Base-by-base conservation (phyloP, 2,888 invertebrate genomes). In the Agriopis leucophaearia region DNA sequence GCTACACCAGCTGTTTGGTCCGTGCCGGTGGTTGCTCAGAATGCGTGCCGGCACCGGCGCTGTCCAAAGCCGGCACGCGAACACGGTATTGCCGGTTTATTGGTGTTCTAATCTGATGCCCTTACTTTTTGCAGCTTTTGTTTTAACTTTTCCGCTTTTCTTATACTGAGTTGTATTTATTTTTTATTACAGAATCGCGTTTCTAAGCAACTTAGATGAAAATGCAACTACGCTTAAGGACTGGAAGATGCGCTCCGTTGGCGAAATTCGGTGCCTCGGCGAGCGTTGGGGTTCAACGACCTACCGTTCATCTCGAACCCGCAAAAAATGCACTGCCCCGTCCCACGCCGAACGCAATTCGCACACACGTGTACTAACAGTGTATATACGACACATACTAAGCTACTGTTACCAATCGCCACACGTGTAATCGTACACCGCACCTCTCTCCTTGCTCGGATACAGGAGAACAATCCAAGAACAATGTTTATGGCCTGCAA, bases 251-350 rank as follows among this genome's bases (percentile, higher is more conserved):
- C 89, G 91, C 87, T 88, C 75, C 82, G 89, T 81, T 88, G 87
- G 88, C 86, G 83, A 90, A 88, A 86, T 91, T 91, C 83, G 86
- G 88, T 82, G 85, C 85, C 87, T 88, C 89, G 90, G 88, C 88
- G 83, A 82, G 83, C 86, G 80, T 81, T 81, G 77, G 82, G 83
- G 93, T 89, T 93, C 92, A 88, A 84, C 80, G 89, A 89, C 88
- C 91, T 84, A 78, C 83, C 87, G 88, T 89, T 90, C 91, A 89
- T 92, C 89, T 91, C 85, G 79, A 80, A 85, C 81, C 84, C 87
- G 91, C 92, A 94, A 94, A 94, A 94, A 94, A 92, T 94, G 92
- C 92, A 94, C 82, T 90, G 92, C 84, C 87, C 85, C 92, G 88
- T 89, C 92, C 92, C 92, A 92, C 93, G 88, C 87, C 84, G 85